Base-by-base conservation (phyloP, 2,797 vertebrate genomes). In the Brotula barbata region DNA sequence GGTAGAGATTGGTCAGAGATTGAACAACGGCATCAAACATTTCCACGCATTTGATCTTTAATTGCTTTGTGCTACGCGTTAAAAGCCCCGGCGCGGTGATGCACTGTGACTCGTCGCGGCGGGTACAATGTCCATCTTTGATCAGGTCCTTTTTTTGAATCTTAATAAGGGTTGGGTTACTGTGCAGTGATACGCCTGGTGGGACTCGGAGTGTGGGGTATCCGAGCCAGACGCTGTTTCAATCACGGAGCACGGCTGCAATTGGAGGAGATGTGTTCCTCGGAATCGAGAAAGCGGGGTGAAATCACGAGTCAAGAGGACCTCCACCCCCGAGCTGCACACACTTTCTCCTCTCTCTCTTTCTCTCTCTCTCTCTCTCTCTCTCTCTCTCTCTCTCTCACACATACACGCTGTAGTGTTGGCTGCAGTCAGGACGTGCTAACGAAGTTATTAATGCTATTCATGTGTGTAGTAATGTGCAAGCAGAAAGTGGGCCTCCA, bases 361-460 rank as follows among this genome's bases (percentile, higher is more conserved):
- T n/a, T n/a, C n/a, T n/a, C n/a, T n/a, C n/a, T n/a, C n/a, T n/a
- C n/a, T n/a, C n/a, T n/a, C n/a, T n/a, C n/a, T n/a, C n/a, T n/a
- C n/a, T n/a, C n/a, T n/a, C n/a, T n/a, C n/a, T n/a, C n/a, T 28
- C 25, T 28, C 25, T 28, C 25, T 28, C 25, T 67, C 58, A 65
- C n/a, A 66, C 40, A 45, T 40, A 71, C 54, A 69, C 64, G 59
- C 62, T 51, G 63, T 64, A 64, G 77, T 59, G 68, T 70, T 77
- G 70, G 75, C 75, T 57, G 68, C 50, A 67, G 75, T 72, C 65
- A 86, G 74, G 80, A 81, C 86, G 84, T 71, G 83, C 79, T 85
- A 88, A 90, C 87, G 75, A 85, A 89, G 73, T 79, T 87, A 87
- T 87, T 88, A 87, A 89, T 88, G 83, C 87, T 84, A 79, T 88